Evolutionary conservation across 1,140 invertebrate species (phyloP), one percentile per base, ranked within the genome.

Genomic region (Hormaphis cornu): DNA sequence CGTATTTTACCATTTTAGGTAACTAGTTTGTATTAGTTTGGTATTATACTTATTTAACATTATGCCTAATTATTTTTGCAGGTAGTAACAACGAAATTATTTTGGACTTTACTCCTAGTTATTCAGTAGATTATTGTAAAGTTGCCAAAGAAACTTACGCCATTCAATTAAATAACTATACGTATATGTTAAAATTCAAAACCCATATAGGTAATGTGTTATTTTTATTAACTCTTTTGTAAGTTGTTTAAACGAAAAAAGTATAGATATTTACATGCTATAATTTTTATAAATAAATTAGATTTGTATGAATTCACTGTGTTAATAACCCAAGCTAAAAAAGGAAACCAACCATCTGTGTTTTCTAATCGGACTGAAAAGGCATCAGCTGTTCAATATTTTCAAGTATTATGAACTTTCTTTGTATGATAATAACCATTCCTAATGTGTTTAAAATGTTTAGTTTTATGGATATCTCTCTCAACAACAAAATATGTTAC

Each of bases 401-500:
- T 94, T 76, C 89, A 98, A 82, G 83, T 85, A 74, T 61, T 63
- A 24, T 46, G 8, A 28, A 26, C 37, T 26, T 59, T 53, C 22
- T 30, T 12, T 63, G 9, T 20, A 12, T 61, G 71, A 58, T 24
- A 35, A 52, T 35, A 46, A 8, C 26, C 20, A 40, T 72, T 4
- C 30, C 16, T 18, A 58, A 70, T 69, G 46, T 69, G 24, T 72
- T 72, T 72, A 61, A 71, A 73, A 69, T 26, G 78, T 93, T 76
- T 87, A 98, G 83, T 98, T 98, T 81, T 98, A 99, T 81, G 95
- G 96, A 66, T 98, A 97, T 81, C 81, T 99, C 66, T 97, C 94
- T 53, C 97, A 99, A 78, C 97, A 99, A 79, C 97, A 99, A 81
- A 99, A 99, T 77, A 99, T 99, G 97, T 94, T 99, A 90, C 91